Base-by-base conservation (phyloP, 2,888 invertebrate species). In the Hermaeophaga mercurialis region DNA sequence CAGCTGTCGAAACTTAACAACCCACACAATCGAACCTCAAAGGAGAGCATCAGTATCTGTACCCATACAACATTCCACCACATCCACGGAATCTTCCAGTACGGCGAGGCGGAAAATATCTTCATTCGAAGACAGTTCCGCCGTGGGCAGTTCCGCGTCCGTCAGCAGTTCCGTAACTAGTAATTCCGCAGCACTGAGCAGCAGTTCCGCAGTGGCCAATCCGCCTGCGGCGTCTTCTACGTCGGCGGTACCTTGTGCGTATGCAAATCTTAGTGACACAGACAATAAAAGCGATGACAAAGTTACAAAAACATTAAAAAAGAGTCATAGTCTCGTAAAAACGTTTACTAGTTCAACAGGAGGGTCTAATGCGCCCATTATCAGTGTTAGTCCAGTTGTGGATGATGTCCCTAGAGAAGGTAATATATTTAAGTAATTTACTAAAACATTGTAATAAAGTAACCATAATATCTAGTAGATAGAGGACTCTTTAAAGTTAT, bases 331-430 rank as follows among this genome's bases (percentile, higher is more conserved):
- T 66, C 70, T 79, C 52, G 74, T 76, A 53, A 79, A 78, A 66
- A 76, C 78, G 56, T 72, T 75, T 66, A 76, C 80, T 43, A 43
- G 24, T 43, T 8, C 80, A 54, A 76, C 75, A 46, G 70, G 70
- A 47, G 65, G 50, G 50, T 50, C 73, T 15, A 69, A 67, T 56
- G 79, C 86, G 73, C 77, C 88, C 74, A 81, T 85, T 56, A 89
- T 88, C 70, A 88, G 87, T 79, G 88, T 88, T 59, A 88, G 87
- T 79, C 86, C 88, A 22, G 88, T 85, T 65, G 83, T 83, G 45
- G 87, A 87, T 67, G 87, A 87, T 56, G 63, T 77, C 41, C 71
- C 71, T 54, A 47, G 50, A 18, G 70, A 65, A 47, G 59, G 45
- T 26, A 52, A n/a, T n/a, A n/a, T n/a, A n/a, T n/a, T n/a, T n/a